These are phyloP conservation scores for Mastomys natalensis DNA, from an alignment of 2,113 vertebrate genomes.

Conservation along the genomic window DNA sequence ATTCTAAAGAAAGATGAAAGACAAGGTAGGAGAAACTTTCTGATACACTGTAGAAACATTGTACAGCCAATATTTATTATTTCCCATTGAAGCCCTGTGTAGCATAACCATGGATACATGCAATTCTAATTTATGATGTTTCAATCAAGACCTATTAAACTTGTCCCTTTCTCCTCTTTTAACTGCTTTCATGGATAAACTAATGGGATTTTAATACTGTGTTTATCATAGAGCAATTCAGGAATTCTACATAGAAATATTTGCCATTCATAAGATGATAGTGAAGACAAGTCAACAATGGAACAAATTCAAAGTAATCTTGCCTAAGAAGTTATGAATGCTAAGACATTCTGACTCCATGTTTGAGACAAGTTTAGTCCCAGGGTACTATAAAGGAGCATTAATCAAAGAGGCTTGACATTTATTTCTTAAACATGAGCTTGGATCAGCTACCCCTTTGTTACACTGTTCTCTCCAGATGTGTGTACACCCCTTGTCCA, in stretches of 20 bases:
- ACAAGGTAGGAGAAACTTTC: neutral
- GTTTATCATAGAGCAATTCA: neutral
- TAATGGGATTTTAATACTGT: neutral
- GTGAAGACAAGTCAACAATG: neutral
- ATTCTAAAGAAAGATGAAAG: neutral
- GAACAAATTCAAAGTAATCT: conserved; percentile 1
- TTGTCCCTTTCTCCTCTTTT: neutral
- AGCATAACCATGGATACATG: neutral
- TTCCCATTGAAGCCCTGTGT: neutral
- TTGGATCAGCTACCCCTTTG: neutral
- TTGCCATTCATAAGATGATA: neutral
- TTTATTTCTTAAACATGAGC: conserved; percentile 21
- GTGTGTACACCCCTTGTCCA: neutral
- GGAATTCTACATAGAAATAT: neutral
- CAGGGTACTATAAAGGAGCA: neutral
- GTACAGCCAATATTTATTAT: neutral
- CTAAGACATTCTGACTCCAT: neutral
- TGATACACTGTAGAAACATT: neutral
- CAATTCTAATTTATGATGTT: neutral
- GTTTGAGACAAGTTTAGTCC: neutral
- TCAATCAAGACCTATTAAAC: neutral
- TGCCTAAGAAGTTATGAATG: neutral
- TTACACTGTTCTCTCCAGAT: neutral
- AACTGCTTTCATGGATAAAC: neutral
- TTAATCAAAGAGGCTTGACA: neutral